Conservation (phyloP, 2,113 vertebrate genomes). For the Ageneiosus marmoratus region DNA sequence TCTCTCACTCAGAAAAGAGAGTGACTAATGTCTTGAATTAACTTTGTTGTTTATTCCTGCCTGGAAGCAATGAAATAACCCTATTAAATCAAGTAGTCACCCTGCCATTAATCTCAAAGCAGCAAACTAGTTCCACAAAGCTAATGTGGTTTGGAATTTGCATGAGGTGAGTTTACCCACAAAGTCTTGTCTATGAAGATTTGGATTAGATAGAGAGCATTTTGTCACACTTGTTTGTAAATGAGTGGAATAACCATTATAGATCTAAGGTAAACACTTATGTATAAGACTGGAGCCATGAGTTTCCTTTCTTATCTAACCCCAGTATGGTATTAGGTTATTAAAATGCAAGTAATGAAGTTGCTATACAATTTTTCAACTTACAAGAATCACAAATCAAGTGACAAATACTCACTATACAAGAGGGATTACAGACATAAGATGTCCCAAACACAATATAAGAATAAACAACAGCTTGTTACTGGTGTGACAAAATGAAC, state of each 20-base stretch:
- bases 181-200: constrained; percentile 78
- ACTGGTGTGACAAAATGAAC: not conserved
- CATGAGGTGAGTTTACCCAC: constrained; percentile 78
- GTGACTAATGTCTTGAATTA: constrained; percentile 79
- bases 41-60: constrained; percentile 77
- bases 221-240: constrained; percentile 74
- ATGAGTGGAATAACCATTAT: constrained; percentile 70
- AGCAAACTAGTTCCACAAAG: constrained; percentile 76
- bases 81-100: constrained; percentile 79
- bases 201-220: constrained; percentile 76
- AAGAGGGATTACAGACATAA: not conserved
- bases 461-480: not conserved
- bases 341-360: not conserved
- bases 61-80: constrained; percentile 76
- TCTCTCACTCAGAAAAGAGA: constrained; percentile 62
- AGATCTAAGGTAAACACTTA: constrained; percentile 53
- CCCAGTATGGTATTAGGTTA: not conserved
- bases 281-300: constrained; percentile 53
- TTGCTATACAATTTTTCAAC: not conserved
- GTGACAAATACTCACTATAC: not conserved
- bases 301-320: not conserved
- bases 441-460: not conserved
- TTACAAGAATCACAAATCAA: not conserved
- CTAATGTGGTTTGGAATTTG: constrained; percentile 81
- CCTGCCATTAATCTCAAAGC: constrained; percentile 79